Evolutionary conservation across 1,140 invertebrate species (phyloP).

Genomic region (Xylocopa sonorina): DNA sequence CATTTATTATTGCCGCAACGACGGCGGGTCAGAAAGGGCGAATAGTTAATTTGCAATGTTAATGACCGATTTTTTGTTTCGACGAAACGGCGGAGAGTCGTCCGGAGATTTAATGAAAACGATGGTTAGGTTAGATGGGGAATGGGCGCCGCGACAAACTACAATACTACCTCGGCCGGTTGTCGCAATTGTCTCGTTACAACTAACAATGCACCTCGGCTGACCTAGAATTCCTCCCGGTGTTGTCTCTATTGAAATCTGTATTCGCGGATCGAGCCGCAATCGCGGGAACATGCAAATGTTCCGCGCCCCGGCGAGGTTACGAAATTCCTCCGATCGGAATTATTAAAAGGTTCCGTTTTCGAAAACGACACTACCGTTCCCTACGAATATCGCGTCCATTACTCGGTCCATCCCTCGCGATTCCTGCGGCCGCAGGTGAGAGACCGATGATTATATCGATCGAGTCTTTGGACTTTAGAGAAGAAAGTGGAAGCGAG

Average conservation of each 20-base stretch:
- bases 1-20: slow-evolving; percentile 14
- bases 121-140: slow-evolving; percentile 37
- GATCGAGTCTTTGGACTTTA: slow-evolving; percentile 65
- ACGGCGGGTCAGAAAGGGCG: slow-evolving; percentile 41
- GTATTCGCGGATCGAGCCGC: slow-evolving; percentile 51
- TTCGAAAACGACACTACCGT: too few species aligned
- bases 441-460: slow-evolving; percentile 80
- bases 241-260: slow-evolving; percentile 53
- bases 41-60: slow-evolving; percentile 66
- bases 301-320: slow-evolving; percentile 19
- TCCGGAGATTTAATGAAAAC: slow-evolving; percentile 56
- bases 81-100: slow-evolving; percentile 24
- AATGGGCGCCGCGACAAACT: neutral
- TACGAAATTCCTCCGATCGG: slow-evolving; percentile 36
- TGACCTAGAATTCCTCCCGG: slow-evolving; percentile 61
- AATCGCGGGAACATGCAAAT: slow-evolving; percentile 52
- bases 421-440: slow-evolving; percentile 67
- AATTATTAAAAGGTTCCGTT: slow-evolving; percentile 39
- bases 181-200: slow-evolving; percentile 63
- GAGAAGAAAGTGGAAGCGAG: slow-evolving; percentile 28
- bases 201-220: slow-evolving; percentile 51
- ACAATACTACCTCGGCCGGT: slow-evolving; percentile 30
- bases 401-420: neutral
- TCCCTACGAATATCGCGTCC: too few species aligned
- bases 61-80: slow-evolving; percentile 55